Evolutionary conservation across 2,113 vertebrate species (phyloP), one percentile per base, ranked within the genome.

Genomic region (Irena cyanogastra): DNA sequence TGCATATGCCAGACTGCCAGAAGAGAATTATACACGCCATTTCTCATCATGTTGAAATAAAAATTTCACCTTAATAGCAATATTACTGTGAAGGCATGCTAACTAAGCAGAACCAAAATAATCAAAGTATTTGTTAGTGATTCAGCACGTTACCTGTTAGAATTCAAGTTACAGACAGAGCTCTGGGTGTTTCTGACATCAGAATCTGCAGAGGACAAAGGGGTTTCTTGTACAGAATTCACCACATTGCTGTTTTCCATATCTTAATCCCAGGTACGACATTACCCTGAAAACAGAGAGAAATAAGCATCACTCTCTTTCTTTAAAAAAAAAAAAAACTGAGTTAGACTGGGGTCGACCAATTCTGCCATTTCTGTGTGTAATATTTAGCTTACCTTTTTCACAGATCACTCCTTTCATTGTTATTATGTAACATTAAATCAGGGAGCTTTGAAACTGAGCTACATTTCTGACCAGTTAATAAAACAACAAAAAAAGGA

Each of bases 261-360:
- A 96, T 97, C 98, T 50, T 49, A 97, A 96, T 75, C 97, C 97
- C 35, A 95, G 93, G 54, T 95, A 96, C 97, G 17, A 98, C 76
- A 4, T 98, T 97, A 97, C 91, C 98, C 98, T 98, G 98, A 16
- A 97, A 98, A 89, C 95, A 98, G 13, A 97, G n/a, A 45, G 97
- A 98, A 45, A 90, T 63, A 95, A 49, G 90, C 91, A 97, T 98
- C 98, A n/a, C 72, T 96, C 97, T 90, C 95, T 97, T n/a, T 94
- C 96, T 47, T 89, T 93, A 63, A 92, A 89, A 47, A 27, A 28
- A 1, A 72, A 53, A 7, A 86, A 65, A 60, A 45, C 9, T 2
- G 1, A 84, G 30, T 37, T 45, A 57, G 31, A 33, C 9, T 57
- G 31, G 6, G 42, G 13, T 13, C 17, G 6, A 75, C 31, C 78